A percentile compares a stretch with the other conserved stretches of the same genome.
These are phyloP conservation scores for Epinotia brunnichana DNA, from an alignment of 2,888 invertebrate genomes.

Conservation along the genomic window DNA sequence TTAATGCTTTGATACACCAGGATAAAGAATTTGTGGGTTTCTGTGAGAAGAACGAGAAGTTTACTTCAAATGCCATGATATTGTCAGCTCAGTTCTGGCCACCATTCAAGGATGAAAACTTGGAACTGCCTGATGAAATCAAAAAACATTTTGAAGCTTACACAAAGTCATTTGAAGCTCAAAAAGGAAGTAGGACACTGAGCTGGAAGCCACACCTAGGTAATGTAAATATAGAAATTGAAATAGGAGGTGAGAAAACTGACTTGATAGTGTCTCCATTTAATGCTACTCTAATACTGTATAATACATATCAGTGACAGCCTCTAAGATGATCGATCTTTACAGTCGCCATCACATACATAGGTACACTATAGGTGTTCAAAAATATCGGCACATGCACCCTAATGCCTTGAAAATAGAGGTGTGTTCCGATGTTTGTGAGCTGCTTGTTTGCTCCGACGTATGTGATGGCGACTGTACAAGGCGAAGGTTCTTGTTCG, in stretches of 20 bases:
- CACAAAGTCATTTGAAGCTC: constrained; percentile 94
- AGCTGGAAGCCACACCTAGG: constrained; percentile 98
- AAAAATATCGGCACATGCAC: too few relatives aligned
- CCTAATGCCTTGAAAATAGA: too few relatives aligned
- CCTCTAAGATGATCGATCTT: too few relatives aligned
- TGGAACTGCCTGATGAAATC: constrained; percentile 92
- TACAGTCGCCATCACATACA: too few relatives aligned
- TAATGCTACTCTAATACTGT: constrained; percentile 97
- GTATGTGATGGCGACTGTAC: too few relatives aligned
- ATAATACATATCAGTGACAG: too few relatives aligned
- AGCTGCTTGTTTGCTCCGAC: too few relatives aligned
- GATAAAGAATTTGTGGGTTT: constrained; percentile 83
- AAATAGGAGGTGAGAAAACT: constrained; percentile 90
- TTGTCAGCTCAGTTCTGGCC: constrained; percentile 99
- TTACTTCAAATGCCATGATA: constrained; percentile 88
- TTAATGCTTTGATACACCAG: constrained; percentile 93
- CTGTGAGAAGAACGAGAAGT: constrained; percentile 60
- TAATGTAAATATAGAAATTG: constrained; percentile 94
- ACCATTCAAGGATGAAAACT: constrained; percentile 95
- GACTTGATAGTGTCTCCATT: constrained; percentile 95
- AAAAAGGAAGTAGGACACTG: constrained; percentile 95
- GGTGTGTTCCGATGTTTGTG: too few relatives aligned
- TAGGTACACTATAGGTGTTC: too few relatives aligned
- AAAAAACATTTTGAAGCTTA: constrained; percentile 92
- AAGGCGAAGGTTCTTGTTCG: constrained; percentile 23